phyloP scores from a whole-genome alignment of 2,113 vertebrate species.

The Hirundichthys speculiger region DNA sequence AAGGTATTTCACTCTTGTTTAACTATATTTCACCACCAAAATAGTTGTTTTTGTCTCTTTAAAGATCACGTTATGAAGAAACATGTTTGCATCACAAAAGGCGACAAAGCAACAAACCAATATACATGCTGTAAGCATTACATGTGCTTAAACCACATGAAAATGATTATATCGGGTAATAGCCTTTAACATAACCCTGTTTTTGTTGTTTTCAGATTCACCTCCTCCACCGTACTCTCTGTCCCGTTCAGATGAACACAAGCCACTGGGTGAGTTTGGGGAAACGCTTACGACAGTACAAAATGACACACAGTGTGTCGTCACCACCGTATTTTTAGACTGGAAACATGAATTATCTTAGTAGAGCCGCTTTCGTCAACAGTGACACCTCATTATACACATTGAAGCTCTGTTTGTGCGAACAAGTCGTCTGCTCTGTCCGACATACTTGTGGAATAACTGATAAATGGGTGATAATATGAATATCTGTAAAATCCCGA shows the following conservation, averaged over 20 bases:
- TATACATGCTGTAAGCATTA: no score
- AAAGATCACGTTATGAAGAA: no score
- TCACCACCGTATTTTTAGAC: conserved; percentile 47
- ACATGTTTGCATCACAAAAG: no score
- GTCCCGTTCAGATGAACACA: conserved; percentile 89
- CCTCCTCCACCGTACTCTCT: conserved; percentile 96
- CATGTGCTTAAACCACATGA: not conserved
- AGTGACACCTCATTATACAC: conserved; percentile 3
- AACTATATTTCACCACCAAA: no score
- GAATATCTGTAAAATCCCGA: no score
- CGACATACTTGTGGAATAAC: no score
- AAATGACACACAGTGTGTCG: conserved; percentile 40
- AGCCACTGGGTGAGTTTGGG: conserved; percentile 91
- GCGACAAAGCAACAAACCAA: no score
- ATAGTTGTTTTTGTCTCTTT: no score
- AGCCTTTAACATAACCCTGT: conserved; percentile 14
- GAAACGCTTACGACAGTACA: conserved; percentile 13
- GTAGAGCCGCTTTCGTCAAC: conserved; percentile 28
- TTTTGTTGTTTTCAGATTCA: conserved; percentile 85
- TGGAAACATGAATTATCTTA: conserved; percentile 39
- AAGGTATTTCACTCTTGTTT: no score
- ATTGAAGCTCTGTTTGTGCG: conserved; percentile 4
- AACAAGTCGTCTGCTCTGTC: not conserved
- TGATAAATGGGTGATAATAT: no score
- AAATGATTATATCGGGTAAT: not conserved